Evolutionary conservation across 2,797 vertebrate species (phyloP), one percentile per base, ranked within the genome.

Genomic region (Denticeps clupeoides): DNA sequence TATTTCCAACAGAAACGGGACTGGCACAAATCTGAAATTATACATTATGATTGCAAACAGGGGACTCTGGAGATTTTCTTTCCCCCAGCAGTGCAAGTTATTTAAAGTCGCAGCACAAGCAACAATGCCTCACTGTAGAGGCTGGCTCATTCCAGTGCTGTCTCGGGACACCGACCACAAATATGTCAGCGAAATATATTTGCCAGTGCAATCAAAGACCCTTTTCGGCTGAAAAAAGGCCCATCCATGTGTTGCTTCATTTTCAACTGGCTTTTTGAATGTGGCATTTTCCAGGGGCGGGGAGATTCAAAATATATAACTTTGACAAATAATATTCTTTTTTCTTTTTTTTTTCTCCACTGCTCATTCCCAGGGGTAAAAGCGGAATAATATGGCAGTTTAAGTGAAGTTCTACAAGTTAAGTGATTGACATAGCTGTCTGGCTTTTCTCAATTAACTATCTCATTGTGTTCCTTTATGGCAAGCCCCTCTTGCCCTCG

Each of bases 391-490:
- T 42, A 41, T 56, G 49, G 54, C 43, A 40, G 46, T 49, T 55
- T 31, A 35, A 59, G 59, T 55, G 53, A 66, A 51, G 42, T 58
- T 63, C 60, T 38, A 32, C 52, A 71, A 93, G 90, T 95, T 93
- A 92, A 93, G 88, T 97, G 92, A 97, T 94, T 97, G 93, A 95
- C 93, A 95, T 82, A 87, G 82, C 87, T 93, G 91, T 94, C 92
- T 91, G 86, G 89, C 90, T 89, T 90, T 91, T 89, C 89, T 94
- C 90, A 90, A 93, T 96, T 96, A 94, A 93, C 90, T 89, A 87
- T 91, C 94, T 92, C 80, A 91, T 97, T 97, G 95, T 97, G 90
- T 81, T 83, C 85, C 84, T 91, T 89, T 93, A 81, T 78, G 73
- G 70, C 60, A 62, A 65, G 58, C 53, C 58, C 53, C 55, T 41